phyloP scores from a whole-genome alignment of 2,888 invertebrate species.

The Cyrtodaria siliqua region DNA sequence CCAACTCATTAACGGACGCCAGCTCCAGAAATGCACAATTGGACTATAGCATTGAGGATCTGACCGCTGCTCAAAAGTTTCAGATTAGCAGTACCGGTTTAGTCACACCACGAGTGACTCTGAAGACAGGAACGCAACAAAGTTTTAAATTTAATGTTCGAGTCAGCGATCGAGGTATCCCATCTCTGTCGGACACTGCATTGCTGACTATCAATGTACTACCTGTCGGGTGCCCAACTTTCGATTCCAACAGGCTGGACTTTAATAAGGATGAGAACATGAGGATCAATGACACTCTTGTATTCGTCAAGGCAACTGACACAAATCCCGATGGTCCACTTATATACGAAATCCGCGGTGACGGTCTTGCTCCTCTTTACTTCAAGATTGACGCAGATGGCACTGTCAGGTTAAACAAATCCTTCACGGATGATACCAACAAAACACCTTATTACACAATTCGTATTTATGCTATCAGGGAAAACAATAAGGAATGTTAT shows the following conservation, averaged over 20 bases:
- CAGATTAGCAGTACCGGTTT: constrained; percentile 64
- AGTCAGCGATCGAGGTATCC: constrained; percentile 93
- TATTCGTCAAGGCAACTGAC: constrained; percentile 49
- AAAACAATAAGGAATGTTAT: constrained; percentile 50
- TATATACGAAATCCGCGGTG: constrained; percentile 70
- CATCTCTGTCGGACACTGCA: constrained; percentile 94
- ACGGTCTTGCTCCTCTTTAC: constrained; percentile 88
- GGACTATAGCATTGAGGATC: constrained; percentile 59
- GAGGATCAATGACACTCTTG: constrained; percentile 22
- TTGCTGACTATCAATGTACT: constrained; percentile 90
- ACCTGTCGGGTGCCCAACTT: constrained; percentile 53
- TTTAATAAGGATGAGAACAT: constrained; percentile 45
- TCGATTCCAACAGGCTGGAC: constrained; percentile 30
- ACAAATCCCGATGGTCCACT: constrained; percentile 55
- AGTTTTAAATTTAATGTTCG: constrained; percentile 88
- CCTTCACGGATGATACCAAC: constrained; percentile 64
- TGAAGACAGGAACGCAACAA: constrained; percentile 28
- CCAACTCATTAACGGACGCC: constrained; percentile 60
- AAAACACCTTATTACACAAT: constrained; percentile 60
- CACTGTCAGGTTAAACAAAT: constrained; percentile 86
- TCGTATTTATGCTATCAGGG: constrained; percentile 57
- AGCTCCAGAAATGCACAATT: constrained; percentile 72
- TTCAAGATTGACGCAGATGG: constrained; percentile 96
- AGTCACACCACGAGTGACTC: constrained; percentile 56
- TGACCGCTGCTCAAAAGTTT: constrained; percentile 54